These are phyloP conservation scores for Drosophila erecta DNA, from an alignment of 1,140 invertebrate species.

Conservation along the genomic window DNA sequence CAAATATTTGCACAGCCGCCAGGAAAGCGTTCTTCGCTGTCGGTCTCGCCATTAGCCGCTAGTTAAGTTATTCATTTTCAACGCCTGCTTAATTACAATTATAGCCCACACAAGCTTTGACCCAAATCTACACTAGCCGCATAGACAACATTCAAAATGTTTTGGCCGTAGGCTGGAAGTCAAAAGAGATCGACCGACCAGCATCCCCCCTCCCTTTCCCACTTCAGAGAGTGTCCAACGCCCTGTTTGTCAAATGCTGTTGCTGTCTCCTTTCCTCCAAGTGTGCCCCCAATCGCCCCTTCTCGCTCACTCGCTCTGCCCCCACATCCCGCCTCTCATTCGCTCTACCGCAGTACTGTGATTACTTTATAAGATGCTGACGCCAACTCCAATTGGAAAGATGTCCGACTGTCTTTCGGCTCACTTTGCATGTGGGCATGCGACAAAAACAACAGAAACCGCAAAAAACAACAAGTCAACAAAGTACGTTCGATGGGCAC, in stretches of 20 bases:
- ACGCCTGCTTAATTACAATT: slow-evolving; percentile 75
- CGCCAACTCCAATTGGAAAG: slow-evolving; percentile 62
- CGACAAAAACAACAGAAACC: slow-evolving; percentile 52
- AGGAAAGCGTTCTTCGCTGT: slow-evolving; percentile 38
- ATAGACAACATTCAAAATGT: slow-evolving; percentile 35
- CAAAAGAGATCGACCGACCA: slow-evolving; percentile 22
- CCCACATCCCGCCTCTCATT: slow-evolving; percentile 1
- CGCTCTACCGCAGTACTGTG: slow-evolving; percentile 20
- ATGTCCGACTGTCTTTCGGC: slow-evolving; percentile 46
- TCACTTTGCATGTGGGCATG: slow-evolving; percentile 74
- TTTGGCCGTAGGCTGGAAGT: slow-evolving; percentile 54
- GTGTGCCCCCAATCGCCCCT: not conserved
- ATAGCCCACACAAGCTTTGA: slow-evolving; percentile 76
- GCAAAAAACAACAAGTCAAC: slow-evolving; percentile 15
- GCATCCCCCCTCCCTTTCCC: not conserved
- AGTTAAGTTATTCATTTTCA: slow-evolving; percentile 34
- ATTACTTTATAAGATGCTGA: slow-evolving; percentile 69
- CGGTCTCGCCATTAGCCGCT: slow-evolving; percentile 50
- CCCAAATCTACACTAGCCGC: slow-evolving; percentile 61
- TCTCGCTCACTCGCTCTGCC: not conserved
- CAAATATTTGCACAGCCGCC: slow-evolving; percentile 40
- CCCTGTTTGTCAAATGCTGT: slow-evolving; percentile 57
- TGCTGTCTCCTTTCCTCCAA: not conserved
- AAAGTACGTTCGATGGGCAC: slow-evolving; percentile 25
- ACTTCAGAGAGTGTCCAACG: slow-evolving; percentile 37